Conservation (phyloP, 2,797 vertebrate genomes). For the Brotogeris chrysoptera region DNA sequence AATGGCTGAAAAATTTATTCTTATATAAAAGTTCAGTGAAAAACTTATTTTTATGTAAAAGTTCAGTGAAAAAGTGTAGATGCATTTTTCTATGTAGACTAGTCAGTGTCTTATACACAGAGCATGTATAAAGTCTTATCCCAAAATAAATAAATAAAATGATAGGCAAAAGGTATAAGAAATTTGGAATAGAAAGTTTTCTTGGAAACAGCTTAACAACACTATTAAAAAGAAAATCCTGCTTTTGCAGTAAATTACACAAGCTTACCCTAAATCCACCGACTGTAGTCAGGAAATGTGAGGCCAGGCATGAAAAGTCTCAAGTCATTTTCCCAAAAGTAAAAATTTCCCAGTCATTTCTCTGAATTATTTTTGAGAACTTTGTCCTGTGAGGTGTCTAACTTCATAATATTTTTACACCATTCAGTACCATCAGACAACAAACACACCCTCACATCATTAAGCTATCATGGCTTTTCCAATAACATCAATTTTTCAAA, state of each 20-base stretch:
- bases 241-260: not conserved
- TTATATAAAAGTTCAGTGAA: not conserved
- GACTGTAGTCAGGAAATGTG: not conserved
- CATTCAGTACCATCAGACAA: not conserved
- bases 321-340: not conserved
- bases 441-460: not conserved
- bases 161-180: fast-evolving
- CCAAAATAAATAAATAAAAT: not conserved
- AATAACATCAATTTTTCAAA: not conserved
- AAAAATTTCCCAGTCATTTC: not conserved
- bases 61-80: not conserved
- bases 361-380: not conserved
- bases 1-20: not conserved
- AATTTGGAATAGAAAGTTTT: not conserved
- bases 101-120: not conserved
- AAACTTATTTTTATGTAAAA: not conserved
- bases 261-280: not conserved
- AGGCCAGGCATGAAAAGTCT: not conserved
- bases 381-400: not conserved
- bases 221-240: too few species aligned
- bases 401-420: not conserved
- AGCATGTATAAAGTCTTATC: not conserved
- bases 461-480: not conserved
- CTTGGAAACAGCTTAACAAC: not conserved
- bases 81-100: not conserved